Evolutionary conservation across 2,888 invertebrate species (phyloP).

Genomic region (Stenurella melanura): DNA sequence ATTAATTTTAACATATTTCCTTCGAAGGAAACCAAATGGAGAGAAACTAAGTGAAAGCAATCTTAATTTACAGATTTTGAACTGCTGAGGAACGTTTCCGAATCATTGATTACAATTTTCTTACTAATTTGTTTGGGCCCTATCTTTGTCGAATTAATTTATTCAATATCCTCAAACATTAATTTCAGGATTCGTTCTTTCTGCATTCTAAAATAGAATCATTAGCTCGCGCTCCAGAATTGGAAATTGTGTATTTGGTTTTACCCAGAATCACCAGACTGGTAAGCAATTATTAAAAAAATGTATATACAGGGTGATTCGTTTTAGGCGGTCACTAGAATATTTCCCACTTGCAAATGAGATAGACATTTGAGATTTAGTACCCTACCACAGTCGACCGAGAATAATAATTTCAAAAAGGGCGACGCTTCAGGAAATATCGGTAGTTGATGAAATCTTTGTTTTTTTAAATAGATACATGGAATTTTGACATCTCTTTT

Average conservation of each 20-base stretch:
- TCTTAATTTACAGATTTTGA: constrained; percentile 68
- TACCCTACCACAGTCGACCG: no score
- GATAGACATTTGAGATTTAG: no score
- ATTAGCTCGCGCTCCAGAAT: constrained; percentile 12
- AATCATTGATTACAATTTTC: constrained; percentile 73
- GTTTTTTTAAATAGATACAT: no score
- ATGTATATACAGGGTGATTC: no score
- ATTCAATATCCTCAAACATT: constrained; percentile 49
- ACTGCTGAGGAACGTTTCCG: constrained; percentile 64
- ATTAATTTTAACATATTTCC: constrained; percentile 72
- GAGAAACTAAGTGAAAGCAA: constrained; percentile 65
- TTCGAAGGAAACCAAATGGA: constrained; percentile 66
- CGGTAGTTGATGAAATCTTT: no score
- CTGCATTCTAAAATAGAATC: constrained; percentile 10
- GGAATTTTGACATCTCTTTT: no score
- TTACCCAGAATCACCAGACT: not conserved
- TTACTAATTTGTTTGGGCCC: constrained; percentile 69
- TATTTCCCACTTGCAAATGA: no score
- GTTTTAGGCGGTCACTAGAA: no score
- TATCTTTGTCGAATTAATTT: constrained; percentile 57
- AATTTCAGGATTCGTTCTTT: constrained; percentile 31
- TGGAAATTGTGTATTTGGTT: constrained; percentile 4
- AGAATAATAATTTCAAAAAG: no score
- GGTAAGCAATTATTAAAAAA: not conserved
- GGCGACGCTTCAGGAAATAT: no score